Conservation (phyloP, 1,140 invertebrate genomes). For the Drosophila kohkoa region DNA sequence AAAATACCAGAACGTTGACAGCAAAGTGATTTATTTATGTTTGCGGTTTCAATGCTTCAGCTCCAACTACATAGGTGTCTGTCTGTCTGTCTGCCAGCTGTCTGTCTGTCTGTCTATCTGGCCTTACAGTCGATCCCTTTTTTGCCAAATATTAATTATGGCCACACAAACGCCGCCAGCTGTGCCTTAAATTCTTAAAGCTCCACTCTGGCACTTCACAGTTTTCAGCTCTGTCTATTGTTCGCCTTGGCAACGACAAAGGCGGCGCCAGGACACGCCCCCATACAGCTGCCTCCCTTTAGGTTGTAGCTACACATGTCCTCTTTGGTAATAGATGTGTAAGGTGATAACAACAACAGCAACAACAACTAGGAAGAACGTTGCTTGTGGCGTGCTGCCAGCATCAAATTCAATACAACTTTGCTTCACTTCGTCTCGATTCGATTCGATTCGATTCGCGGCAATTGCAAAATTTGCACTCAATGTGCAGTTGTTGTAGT, state of each 20-base stretch:
- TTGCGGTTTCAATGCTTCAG: slow-evolving; percentile 43
- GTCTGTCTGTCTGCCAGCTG: slow-evolving; percentile 29
- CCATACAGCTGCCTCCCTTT: not conserved
- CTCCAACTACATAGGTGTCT: not conserved
- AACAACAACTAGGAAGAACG: not conserved
- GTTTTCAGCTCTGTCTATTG: not conserved
- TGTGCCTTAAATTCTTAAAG: slow-evolving; percentile 5
- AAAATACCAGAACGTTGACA: slow-evolving; percentile 58
- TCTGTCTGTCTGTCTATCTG: slow-evolving; percentile 26
- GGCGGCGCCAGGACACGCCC: slow-evolving; percentile 21
- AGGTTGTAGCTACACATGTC: slow-evolving; percentile 26
- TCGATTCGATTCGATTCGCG: not conserved
- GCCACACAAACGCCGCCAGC: not conserved
- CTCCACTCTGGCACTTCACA: not conserved
- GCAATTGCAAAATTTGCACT: slow-evolving; percentile 10
- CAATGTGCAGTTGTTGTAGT: not conserved
- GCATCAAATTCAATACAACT: slow-evolving; percentile 1
- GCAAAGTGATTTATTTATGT: slow-evolving; percentile 68
- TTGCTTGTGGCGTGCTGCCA: not conserved
- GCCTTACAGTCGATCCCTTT: not conserved
- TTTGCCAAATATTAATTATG: slow-evolving; percentile 31
- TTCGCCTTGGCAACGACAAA: slow-evolving; percentile 5
- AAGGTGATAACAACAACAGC: slow-evolving; percentile 14
- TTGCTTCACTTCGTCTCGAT: too few relatives aligned
- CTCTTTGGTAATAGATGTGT: slow-evolving; percentile 19